Evolutionary conservation across 2,113 vertebrate species (phyloP).

Genomic region (Scalopus aquaticus): DNA sequence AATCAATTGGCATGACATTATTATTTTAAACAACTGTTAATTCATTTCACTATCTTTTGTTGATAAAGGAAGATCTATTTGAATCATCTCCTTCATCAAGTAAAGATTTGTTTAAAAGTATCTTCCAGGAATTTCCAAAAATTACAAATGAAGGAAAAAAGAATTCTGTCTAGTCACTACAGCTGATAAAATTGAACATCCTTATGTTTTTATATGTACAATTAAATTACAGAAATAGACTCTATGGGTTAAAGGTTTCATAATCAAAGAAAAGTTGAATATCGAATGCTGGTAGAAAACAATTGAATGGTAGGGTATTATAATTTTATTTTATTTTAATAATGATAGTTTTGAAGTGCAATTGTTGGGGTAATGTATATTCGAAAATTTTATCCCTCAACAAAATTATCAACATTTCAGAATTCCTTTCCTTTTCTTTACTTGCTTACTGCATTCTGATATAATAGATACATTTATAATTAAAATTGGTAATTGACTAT

Average conservation of each 20-base stretch:
- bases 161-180: neutral
- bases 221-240: neutral
- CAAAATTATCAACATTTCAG: neutral
- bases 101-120: neutral
- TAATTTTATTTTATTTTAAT: neutral
- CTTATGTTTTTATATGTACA: neutral
- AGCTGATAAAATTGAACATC: neutral
- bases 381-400: neutral
- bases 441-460: neutral
- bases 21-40: neutral
- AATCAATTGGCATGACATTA: neutral
- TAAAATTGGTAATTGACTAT: neutral
- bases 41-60: neutral
- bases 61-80: neutral
- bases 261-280: neutral
- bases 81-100: neutral
- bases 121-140: neutral
- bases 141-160: neutral
- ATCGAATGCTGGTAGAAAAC: neutral
- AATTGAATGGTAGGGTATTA: neutral
- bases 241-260: neutral
- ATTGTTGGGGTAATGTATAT: neutral
- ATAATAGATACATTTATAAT: neutral
- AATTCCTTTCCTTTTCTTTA: neutral
- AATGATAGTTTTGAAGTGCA: neutral